Base-by-base conservation (phyloP, 1,140 invertebrate species). In the Lasioglossum albipes region DNA sequence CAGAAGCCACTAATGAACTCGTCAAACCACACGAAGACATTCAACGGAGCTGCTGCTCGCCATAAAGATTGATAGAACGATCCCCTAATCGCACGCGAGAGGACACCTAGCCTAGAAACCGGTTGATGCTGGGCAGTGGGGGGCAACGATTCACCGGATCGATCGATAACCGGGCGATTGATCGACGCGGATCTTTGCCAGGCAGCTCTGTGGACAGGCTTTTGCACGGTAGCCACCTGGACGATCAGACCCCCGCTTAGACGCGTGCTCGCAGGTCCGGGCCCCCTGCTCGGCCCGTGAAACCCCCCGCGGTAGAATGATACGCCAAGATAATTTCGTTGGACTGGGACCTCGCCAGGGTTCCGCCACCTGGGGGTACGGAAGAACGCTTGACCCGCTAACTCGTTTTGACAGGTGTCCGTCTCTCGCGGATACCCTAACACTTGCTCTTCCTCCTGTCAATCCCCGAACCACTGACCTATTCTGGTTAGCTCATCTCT, bases 221-320 rank as follows among this genome's bases (percentile, higher is more conserved):
- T 36, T 76, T 78, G 83, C 77, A 89, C 91, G 75, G 90, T 91
- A 90, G 91, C 89, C 73, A 67, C 78, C 75, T 75, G 75, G 84
- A 88, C 84, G 81, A 85, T 88, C 84, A 79, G 85, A 86, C 85
- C 90, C 82, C 82, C 69, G 82, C 70, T 83, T 89, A 76, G 89
- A 87, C 85, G 84, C 74, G 87, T 83, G 80, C 86, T 79, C 85
- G 83, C 18, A 79, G 82, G 79, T 81, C 73, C 77, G 71, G 84
- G 74, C 79, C 87, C 76, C 81, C 83, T 86, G 86, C 64, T 72
- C 84, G 65, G 74, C 65, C 87, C 69, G 89, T 79, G 84, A 86
- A 89, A 79, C 89, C 90, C 89, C 90, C 89, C 81, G 89, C 85
- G 81, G 89, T 84, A 88, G 65, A 88, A 81, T 79, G 89, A 88